These are phyloP conservation scores for Decapterus maruadsi DNA, from an alignment of 2,797 vertebrate genomes.

Conservation along the genomic window DNA sequence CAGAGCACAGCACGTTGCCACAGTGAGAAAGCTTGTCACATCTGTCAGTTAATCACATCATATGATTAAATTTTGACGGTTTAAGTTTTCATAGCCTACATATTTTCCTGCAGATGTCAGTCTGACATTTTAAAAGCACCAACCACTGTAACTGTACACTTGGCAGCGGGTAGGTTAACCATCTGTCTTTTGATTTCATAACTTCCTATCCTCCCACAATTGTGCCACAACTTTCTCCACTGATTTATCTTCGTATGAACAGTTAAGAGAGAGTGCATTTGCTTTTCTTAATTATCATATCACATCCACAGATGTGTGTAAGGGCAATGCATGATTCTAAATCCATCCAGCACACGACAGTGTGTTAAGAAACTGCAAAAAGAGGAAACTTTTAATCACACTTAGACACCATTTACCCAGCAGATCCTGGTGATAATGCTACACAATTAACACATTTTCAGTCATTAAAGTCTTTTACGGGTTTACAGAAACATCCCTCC, in stretches of 20 bases:
- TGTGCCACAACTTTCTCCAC: slow-evolving; percentile 26
- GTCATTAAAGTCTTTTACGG: slow-evolving; percentile 23
- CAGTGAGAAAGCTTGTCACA: slow-evolving; percentile 1
- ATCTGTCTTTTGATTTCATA: slow-evolving; percentile 52
- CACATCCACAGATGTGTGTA: background rate
- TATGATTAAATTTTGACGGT: slow-evolving; percentile 24
- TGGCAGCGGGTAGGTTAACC: background rate
- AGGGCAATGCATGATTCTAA: background rate
- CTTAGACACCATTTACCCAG: slow-evolving; percentile 9
- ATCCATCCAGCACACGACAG: slow-evolving; percentile 10
- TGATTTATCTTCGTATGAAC: slow-evolving; percentile 9
- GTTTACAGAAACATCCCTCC: slow-evolving; percentile 37
- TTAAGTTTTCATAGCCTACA: slow-evolving; percentile 4
- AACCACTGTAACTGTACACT: slow-evolving; percentile 27
- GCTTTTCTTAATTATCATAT: slow-evolving; percentile 1
- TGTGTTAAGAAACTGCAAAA: slow-evolving; percentile 12
- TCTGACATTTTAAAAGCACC: slow-evolving; percentile 37
- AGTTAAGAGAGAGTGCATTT: slow-evolving; percentile 1
- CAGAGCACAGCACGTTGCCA: slow-evolving; percentile 7
- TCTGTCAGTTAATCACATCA: slow-evolving; percentile 13
- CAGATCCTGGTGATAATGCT: background rate
- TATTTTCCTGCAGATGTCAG: slow-evolving; percentile 26
- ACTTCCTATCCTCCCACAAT: slow-evolving; percentile 19
- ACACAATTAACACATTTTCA: slow-evolving; percentile 24
- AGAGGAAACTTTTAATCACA: background rate